Conservation (phyloP, 1,140 invertebrate genomes). For the Nasonia giraulti region DNA sequence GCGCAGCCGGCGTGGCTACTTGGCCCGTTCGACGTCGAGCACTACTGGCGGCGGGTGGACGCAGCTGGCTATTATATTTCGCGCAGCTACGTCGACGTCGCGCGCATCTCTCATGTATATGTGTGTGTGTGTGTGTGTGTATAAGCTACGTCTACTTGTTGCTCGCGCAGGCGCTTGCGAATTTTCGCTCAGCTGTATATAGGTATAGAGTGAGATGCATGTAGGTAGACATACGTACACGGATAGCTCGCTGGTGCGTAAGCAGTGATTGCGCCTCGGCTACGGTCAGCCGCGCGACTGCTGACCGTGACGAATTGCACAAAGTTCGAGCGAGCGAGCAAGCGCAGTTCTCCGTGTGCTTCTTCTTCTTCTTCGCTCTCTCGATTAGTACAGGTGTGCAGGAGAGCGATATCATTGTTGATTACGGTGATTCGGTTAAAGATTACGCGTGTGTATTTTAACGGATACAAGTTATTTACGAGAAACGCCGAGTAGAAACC, state of each 20-base stretch:
- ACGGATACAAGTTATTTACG: neutral
- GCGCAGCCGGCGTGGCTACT: neutral
- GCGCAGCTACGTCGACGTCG: conserved; percentile 21
- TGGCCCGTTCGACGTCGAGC: conserved; percentile 32
- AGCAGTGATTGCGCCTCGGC: conserved; percentile 39
- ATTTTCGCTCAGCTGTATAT: neutral
- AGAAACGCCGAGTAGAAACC: neutral
- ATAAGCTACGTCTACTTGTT: neutral
- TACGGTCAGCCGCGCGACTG: conserved; percentile 32
- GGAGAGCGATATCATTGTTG: neutral
- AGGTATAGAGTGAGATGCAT: too few relatives aligned
- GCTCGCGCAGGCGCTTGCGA: conserved; percentile 4
- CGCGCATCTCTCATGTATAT: neutral
- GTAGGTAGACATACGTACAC: neutral
- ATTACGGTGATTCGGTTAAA: too few relatives aligned
- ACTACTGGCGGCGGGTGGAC: conserved; percentile 18
- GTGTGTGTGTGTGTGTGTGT: neutral
- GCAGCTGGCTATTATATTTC: conserved; percentile 6
- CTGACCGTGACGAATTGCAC: conserved; percentile 36
- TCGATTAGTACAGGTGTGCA: neutral
- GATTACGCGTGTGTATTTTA: too few relatives aligned
- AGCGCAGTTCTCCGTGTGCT: neutral
- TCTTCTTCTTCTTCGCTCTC: neutral
- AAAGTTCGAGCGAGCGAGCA: conserved; percentile 1
- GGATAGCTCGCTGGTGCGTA: neutral